These are phyloP conservation scores for Antedon mediterranea DNA, from an alignment of 53 echinoderm and acorn worm genomes.

Conservation along the genomic window DNA sequence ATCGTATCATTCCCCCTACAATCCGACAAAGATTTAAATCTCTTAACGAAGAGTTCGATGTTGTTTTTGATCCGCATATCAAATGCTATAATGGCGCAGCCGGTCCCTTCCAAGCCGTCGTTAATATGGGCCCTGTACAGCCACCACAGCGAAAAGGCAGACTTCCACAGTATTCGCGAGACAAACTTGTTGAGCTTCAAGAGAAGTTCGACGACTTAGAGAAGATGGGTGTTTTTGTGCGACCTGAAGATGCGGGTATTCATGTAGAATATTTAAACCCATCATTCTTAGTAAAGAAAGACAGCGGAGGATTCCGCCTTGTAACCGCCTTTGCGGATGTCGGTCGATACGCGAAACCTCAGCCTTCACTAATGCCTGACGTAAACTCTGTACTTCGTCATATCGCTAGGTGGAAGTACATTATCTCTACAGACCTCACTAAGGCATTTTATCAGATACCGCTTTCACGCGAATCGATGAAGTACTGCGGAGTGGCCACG, in stretches of 20 bases:
- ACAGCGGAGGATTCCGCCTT: conserved; percentile 4
- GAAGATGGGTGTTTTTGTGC: conserved; percentile 14
- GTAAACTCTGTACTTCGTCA: conserved; percentile 22
- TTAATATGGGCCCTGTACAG: conserved; percentile 25
- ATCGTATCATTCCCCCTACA: background rate
- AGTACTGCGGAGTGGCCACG: conserved; percentile 7
- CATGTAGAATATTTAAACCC: conserved; percentile 20
- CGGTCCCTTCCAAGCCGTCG: conserved; percentile 24
- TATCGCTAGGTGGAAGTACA: conserved; percentile 12
- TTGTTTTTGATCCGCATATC: conserved; percentile 13
- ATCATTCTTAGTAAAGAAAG: conserved; percentile 17
- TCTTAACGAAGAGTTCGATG: conserved; percentile 17
- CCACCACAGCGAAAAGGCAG: conserved; percentile 22
- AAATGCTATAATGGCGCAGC: conserved; percentile 17
- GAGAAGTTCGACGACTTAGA: conserved; percentile 26
- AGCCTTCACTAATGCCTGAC: conserved; percentile 21
- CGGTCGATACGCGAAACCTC: conserved; percentile 13
- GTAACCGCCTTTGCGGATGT: conserved; percentile 5
- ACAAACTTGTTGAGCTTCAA: conserved; percentile 18
- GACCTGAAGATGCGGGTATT: conserved; percentile 21
- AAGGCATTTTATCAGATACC: conserved; percentile 2
- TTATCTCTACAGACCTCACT: conserved; percentile 1
- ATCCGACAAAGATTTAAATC: conserved; percentile 1
- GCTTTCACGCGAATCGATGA: background rate
- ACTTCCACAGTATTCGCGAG: conserved; percentile 2